Conservation (phyloP, 2,888 invertebrate genomes). For the Heliconius ismenius region DNA sequence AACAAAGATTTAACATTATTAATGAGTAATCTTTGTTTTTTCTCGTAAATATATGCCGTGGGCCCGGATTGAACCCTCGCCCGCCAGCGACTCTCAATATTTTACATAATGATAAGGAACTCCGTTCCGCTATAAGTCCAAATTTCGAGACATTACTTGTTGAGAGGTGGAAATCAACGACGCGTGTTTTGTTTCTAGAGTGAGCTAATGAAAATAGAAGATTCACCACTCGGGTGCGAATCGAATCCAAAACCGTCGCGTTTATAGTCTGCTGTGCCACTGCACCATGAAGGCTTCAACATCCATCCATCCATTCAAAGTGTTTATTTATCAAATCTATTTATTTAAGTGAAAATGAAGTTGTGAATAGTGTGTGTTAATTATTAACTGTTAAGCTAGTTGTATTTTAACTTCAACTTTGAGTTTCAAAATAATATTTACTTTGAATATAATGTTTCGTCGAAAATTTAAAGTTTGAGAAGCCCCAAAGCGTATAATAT, state of each 20-base stretch:
- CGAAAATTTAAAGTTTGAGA: background rate
- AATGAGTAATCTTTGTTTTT: too few relatives aligned
- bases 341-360: background rate
- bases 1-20: too few relatives aligned
- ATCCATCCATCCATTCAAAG: background rate
- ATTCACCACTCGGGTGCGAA: background rate
- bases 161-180: background rate
- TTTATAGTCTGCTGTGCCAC: background rate
- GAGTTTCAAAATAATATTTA: conserved; percentile 4
- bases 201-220: background rate
- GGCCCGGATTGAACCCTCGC: too few relatives aligned
- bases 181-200: background rate
- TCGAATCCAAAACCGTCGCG: background rate
- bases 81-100: too few relatives aligned
- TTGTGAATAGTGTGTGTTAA: background rate
- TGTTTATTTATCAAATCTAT: background rate
- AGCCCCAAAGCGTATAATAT: too few relatives aligned
- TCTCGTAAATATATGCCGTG: too few relatives aligned
- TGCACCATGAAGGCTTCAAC: background rate
- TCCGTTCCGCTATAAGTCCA: too few relatives aligned
- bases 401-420: background rate
- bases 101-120: too few relatives aligned
- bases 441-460: conserved; percentile 3
- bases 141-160: background rate
- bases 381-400: background rate